Base-by-base conservation (phyloP, 2,797 vertebrate genomes). In the Eulemur rubriventer region DNA sequence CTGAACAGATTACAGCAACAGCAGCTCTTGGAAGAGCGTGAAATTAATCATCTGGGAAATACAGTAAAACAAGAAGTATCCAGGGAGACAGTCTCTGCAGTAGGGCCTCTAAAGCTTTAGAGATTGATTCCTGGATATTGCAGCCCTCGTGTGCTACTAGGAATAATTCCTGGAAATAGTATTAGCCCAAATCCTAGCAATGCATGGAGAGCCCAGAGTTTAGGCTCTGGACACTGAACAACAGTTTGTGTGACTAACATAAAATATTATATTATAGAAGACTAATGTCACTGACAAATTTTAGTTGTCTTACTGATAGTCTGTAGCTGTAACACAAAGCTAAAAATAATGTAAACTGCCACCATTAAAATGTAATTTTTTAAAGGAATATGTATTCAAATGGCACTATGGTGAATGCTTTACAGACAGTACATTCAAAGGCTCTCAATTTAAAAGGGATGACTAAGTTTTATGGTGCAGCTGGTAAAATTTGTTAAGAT, bases 321-420 rank as follows among this genome's bases (percentile, higher is more conserved):
- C 69, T 89, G 65, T 75, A 96, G 89, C 93, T 97, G 75, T 93
- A 96, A 96, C 11, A 14, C 33, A 83, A 69, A 92, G 57, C 84
- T 95, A 97, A 97, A 97, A 96, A 76, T 95, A 97, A 93, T 79
- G n/a, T 72, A 93, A 80, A 76, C 96, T 89, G 78, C 96, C 85
- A 84, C 79, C 65, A 91, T 89, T 41, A 61, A 96, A 96, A 50
- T 76, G 28, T 33, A 80, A 41, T 95, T 96, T 97, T 89, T 88
- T 82, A 72, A 96, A 94, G 33, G 61, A 92, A 67, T 43, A 28
- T 43, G 61, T 92, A 22, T 80, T 55, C 33, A 87, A 91, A 89
- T 50, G 43, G 9, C 55, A 67, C 72, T 28, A 17, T 67, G 35
- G 52, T 90, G 91, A 84, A 55, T 72, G 59, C 17, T 59, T 93